Conservation (phyloP, 2,888 invertebrate genomes). For the Aleiodes testaceus region DNA sequence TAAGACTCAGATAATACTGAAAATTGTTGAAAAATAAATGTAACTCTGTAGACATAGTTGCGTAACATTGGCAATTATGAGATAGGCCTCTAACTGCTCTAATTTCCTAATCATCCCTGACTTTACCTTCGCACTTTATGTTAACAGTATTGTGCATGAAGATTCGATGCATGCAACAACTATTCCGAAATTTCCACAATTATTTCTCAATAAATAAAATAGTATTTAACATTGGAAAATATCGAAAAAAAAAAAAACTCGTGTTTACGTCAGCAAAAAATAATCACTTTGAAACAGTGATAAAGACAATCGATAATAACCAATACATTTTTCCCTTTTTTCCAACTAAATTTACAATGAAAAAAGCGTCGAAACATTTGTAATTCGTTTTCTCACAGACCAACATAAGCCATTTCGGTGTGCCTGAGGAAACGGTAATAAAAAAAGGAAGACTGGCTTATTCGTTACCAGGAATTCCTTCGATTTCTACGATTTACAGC, state of each 20-base stretch:
- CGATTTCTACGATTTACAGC: conserved; percentile 36
- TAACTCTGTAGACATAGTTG: conserved; percentile 9
- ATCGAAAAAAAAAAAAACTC: no score
- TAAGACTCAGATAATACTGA: not conserved
- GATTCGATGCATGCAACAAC: not conserved
- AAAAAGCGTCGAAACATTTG: no score
- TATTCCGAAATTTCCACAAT: not conserved
- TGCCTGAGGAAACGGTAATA: no score
- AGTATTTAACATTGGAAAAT: no score
- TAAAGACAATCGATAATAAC: no score
- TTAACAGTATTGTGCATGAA: not conserved
- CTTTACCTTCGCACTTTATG: conserved; percentile 15
- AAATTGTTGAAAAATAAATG: conserved; percentile 18
- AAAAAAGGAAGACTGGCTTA: not conserved
- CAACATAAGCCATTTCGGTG: no score
- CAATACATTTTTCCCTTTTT: no score
- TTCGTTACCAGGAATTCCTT: conserved; percentile 34
- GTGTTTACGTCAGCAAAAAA: no score
- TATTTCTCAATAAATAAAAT: no score
- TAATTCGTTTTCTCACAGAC: no score
- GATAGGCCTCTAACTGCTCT: conserved; percentile 51
- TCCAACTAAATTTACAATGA: no score
- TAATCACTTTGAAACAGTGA: no score
- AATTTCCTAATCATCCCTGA: conserved; percentile 54
- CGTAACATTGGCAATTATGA: conserved; percentile 47